Evolutionary conservation across 2,797 vertebrate genomes (phyloP), one percentile per base, ranked within the genome.

Genomic region (Geotrypetes seraphini): DNA sequence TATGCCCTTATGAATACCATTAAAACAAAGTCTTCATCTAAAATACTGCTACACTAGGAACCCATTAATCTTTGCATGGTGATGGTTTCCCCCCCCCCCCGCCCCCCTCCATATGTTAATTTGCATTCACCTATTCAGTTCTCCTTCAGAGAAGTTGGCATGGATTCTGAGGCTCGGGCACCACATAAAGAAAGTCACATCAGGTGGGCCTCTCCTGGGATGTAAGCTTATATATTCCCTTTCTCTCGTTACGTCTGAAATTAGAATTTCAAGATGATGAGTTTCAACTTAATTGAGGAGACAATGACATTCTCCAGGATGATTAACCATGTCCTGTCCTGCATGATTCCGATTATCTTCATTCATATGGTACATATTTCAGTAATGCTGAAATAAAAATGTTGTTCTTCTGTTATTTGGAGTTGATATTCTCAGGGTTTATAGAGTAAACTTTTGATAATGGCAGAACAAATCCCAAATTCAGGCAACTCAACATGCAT

Each of bases 311-410:
- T 59, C 59, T 26, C 5, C 60, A 55, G 55, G 46, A 52, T 33
- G 56, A 60, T 60, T 60, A 67, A 71, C 73, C 50, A 67, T 60
- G 45, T 45, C 36, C 60, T 67, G 47, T 43, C 43, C 53, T 41
- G 44, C 1, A 0, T 19, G 33, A 16, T 42, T 57, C 45, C 32
- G 25, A 62, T 50, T 57, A 48, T 11, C 28, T 50, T 43, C 31
- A 36, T 32, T 36, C 39, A 60, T 52, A 42, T 28, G 39, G 29
- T 29, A 17, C 21, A 41, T 41, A 28, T 47, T 39, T 36, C 38
- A 37, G 8, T 16, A 25, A 14, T 2, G 10, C 46, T 16, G 33
- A 50, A 40, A 44, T 7, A 26, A 35, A n/a, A 19, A 9, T 22
- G 7, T 33, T 33, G 17, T 36, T 13, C 10, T 19, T 7, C 16